Conservation (phyloP, 2,113 vertebrate species). For the Platichthys stellatus region DNA sequence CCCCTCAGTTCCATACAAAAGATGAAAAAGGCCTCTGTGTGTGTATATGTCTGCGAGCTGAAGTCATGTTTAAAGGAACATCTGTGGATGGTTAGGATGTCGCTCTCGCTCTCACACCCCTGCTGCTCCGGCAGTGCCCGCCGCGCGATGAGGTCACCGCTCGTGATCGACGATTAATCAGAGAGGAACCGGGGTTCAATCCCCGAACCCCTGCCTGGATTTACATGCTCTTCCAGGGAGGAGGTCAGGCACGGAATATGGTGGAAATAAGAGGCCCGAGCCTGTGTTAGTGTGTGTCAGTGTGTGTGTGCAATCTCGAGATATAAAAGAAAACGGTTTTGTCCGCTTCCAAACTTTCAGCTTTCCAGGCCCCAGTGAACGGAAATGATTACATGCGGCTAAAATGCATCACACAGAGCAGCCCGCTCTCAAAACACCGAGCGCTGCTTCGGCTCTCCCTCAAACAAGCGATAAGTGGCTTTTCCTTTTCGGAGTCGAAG, state of each 20-base stretch:
- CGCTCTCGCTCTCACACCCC: constrained; percentile 68
- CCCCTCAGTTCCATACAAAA: constrained; percentile 36
- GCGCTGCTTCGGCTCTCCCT: constrained; percentile 37
- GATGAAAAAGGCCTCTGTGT: constrained; percentile 18
- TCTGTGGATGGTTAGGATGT: constrained; percentile 77
- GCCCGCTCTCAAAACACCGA: constrained; percentile 25
- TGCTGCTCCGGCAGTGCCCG: constrained; percentile 57
- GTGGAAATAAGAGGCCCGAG: not conserved
- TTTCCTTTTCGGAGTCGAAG: constrained; percentile 30
- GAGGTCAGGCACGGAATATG: constrained; percentile 56
- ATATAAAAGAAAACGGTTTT: constrained; percentile 51
- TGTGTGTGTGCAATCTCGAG: constrained; percentile 4
- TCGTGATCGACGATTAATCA: constrained; percentile 60
- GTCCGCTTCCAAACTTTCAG: constrained; percentile 70
- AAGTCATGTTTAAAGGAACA: constrained; percentile 73
- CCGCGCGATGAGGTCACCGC: constrained; percentile 69
- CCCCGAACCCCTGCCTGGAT: constrained; percentile 33
- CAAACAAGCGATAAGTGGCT: constrained; percentile 52
- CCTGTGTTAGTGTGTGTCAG: not conserved
- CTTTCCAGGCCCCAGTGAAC: constrained; percentile 37
- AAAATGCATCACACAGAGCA: constrained; percentile 81
- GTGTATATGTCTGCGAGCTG: constrained; percentile 34
- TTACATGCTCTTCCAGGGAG: constrained; percentile 67
- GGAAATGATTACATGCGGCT: constrained; percentile 89
- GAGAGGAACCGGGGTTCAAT: constrained; percentile 27